Percentiles rank a stretch among this genome's conserved stretches.
phyloP scores from a whole-genome alignment of 2,797 vertebrate species.

The Lepus oiostolus region DNA sequence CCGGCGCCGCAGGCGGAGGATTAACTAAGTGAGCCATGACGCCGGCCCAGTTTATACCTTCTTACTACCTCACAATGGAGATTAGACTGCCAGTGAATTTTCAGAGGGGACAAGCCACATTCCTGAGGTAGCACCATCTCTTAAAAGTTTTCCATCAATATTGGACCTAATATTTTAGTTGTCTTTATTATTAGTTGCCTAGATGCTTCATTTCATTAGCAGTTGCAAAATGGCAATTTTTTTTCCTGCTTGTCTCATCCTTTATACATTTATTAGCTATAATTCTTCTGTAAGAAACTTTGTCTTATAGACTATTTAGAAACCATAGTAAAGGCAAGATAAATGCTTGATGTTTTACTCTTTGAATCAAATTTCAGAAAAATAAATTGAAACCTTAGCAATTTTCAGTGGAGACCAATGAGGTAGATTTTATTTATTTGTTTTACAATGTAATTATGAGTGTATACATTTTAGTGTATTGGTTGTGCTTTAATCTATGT shows the following conservation, averaged over 20 bases:
- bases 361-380: conserved; percentile 38
- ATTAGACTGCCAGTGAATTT: too few species aligned
- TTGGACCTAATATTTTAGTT: conserved; percentile 11
- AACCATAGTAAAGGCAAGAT: conserved; percentile 34
- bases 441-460: not conserved
- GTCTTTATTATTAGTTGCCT: not conserved
- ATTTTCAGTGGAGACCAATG: not conserved
- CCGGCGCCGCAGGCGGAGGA: too few species aligned
- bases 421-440: conserved; percentile 41
- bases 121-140: not conserved
- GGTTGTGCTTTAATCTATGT: not conserved
- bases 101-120: too few species aligned
- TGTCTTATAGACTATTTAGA: conserved; percentile 33
- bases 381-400: not conserved
- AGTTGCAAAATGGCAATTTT: not conserved
- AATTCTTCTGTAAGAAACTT: conserved; percentile 49
- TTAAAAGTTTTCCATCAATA: conserved; percentile 18
- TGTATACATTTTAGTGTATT: not conserved
- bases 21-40: too few species aligned
- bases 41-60: too few species aligned
- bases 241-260: conserved; percentile 43
- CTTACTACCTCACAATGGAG: too few species aligned
- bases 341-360: not conserved
- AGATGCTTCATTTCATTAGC: conserved; percentile 15
- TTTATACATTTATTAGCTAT: conserved; percentile 16